Conservation (phyloP, 1,140 invertebrate species). For the Reticulitermes speratus region DNA sequence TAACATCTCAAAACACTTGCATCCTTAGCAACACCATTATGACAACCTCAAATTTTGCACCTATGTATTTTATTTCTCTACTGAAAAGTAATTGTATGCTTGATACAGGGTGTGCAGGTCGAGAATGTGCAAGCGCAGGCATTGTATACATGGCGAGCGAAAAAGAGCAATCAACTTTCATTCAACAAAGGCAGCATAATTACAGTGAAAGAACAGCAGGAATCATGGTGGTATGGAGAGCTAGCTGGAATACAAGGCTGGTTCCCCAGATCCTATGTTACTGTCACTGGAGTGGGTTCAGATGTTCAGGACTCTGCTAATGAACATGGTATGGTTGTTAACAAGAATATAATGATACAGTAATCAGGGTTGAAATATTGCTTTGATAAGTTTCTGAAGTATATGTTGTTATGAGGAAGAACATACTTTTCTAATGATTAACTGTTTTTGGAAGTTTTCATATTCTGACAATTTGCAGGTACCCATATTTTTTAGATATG, state of each 20-base stretch:
- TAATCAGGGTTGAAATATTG: no score
- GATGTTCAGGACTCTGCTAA: constrained; percentile 27
- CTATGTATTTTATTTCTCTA: no score
- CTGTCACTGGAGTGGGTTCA: constrained; percentile 42
- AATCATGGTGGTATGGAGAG: constrained; percentile 70
- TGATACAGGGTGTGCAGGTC: constrained; percentile 38
- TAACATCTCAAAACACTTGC: no score
- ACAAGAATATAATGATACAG: no score
- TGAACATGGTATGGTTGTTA: constrained; percentile 37
- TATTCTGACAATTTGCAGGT: no score
- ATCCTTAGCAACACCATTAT: no score
- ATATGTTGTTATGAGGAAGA: no score
- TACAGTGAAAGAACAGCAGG: constrained; percentile 62
- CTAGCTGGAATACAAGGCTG: constrained; percentile 56
- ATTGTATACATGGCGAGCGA: constrained; percentile 65
- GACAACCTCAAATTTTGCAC: no score
- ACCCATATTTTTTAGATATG: no score
- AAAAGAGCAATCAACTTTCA: constrained; percentile 64
- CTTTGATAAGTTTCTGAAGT: no score
- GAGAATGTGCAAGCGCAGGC: constrained; percentile 54
- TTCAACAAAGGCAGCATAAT: constrained; percentile 69
- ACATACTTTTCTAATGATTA: no score
- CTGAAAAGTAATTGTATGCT: not conserved
- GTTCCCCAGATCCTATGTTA: constrained; percentile 74
- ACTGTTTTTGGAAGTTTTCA: no score